phyloP scores from a whole-genome alignment of 2,888 invertebrate genomes.

The Netelia inedita region DNA sequence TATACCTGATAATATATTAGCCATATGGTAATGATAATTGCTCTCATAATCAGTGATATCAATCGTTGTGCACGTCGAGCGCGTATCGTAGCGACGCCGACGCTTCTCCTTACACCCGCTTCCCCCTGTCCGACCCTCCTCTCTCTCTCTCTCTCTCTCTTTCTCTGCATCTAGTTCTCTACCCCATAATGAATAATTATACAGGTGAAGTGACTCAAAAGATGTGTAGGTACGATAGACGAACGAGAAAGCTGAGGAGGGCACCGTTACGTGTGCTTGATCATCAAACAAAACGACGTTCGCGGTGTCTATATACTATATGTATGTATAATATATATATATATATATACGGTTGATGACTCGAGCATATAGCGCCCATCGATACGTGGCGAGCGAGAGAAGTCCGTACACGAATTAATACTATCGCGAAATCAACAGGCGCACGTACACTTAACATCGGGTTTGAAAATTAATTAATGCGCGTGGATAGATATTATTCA shows the following conservation, averaged over 20 bases:
- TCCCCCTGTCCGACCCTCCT: neutral
- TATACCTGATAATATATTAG: conserved; percentile 77
- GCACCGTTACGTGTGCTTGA: conserved; percentile 74
- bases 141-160: neutral
- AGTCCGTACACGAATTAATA: conserved; percentile 44
- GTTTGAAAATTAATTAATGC: conserved; percentile 61
- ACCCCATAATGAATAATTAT: conserved; percentile 81
- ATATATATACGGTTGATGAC: conserved; percentile 37
- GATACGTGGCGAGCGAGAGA: conserved; percentile 27
- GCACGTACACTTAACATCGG: conserved; percentile 11
- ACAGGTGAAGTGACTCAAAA: conserved; percentile 77
- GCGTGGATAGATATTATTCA: conserved; percentile 46
- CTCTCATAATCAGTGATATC: conserved; percentile 81
- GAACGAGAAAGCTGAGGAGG: conserved; percentile 70
- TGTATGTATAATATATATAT: neutral
- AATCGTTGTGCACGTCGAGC: conserved; percentile 76
- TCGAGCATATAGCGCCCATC: conserved; percentile 40
- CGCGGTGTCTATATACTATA: conserved; percentile 9
- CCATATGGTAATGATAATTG: conserved; percentile 81
- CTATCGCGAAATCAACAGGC: conserved; percentile 24
- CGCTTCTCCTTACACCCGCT: conserved; percentile 49
- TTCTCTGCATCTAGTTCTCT: conserved; percentile 1
- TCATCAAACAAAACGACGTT: conserved; percentile 66
- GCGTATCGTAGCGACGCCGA: conserved; percentile 71
- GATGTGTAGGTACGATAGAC: conserved; percentile 78